Conservation (phyloP, 2,113 vertebrate genomes). For the Lasiurus borealis region DNA sequence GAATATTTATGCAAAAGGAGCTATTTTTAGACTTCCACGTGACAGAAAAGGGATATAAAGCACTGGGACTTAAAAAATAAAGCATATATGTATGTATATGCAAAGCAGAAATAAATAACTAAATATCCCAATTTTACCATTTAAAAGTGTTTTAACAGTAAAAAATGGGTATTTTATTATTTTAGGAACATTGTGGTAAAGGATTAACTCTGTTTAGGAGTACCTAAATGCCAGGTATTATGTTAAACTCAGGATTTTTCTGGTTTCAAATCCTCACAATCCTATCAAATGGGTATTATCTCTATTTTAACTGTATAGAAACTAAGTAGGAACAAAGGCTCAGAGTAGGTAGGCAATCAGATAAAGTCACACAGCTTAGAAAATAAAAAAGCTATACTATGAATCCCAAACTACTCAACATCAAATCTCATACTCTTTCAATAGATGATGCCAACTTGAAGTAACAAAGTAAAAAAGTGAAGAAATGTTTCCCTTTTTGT, state of each 20-base stretch:
- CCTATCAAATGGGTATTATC: background rate
- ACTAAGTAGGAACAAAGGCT: conserved; percentile 12
- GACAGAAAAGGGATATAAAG: background rate
- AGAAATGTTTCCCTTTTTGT: background rate
- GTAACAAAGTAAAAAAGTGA: conserved; percentile 41
- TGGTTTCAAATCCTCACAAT: background rate
- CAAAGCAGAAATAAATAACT: background rate
- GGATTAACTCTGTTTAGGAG: background rate
- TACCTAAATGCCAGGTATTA: background rate
- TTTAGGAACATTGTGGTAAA: background rate
- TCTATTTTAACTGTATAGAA: background rate
- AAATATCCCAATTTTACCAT: background rate
- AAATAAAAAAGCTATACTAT: conserved; percentile 3
- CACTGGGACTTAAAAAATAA: background rate
- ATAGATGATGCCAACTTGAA: conserved; percentile 7
- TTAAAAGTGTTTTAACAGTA: background rate
- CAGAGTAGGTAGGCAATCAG: background rate
- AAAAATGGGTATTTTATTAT: background rate
- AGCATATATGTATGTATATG: background rate
- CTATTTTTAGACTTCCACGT: background rate
- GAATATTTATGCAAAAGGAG: background rate
- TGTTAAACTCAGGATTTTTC: background rate
- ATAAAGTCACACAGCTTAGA: conserved; percentile 27
- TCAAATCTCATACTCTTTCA: conserved; percentile 20
- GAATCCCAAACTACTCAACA: background rate